Percentiles rank a stretch among this genome's conserved stretches.
These are phyloP conservation scores for Cheilinus undulatus DNA, from an alignment of 2,113 vertebrate genomes.

Conservation along the genomic window DNA sequence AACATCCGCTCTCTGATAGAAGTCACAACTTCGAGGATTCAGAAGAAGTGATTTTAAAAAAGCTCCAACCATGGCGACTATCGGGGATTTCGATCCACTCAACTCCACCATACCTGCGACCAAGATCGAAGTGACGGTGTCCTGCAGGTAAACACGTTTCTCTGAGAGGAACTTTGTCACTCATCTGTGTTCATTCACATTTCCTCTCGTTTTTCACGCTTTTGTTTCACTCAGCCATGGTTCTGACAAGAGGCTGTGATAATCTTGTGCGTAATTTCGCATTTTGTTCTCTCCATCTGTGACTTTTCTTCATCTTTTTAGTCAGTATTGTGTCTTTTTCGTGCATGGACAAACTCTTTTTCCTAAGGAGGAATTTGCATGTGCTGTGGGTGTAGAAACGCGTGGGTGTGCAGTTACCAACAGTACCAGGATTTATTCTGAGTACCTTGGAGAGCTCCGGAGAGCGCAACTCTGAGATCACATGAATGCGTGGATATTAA, in stretches of 20 bases:
- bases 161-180: background rate
- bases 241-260: background rate
- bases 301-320: constrained; percentile 8
- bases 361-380: constrained; percentile 36
- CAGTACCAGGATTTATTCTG: constrained; percentile 63
- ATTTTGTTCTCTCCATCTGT: background rate
- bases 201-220: background rate
- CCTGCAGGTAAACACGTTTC: constrained; percentile 89
- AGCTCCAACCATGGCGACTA: constrained; percentile 86
- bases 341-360: constrained; percentile 24
- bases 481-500: constrained; percentile 35
- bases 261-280: background rate
- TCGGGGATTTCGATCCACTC: constrained; percentile 88
- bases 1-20: background rate
- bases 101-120: constrained; percentile 91
- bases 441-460: constrained; percentile 46
- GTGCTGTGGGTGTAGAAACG: constrained; percentile 66
- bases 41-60: constrained; percentile 36
- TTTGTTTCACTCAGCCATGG: background rate
- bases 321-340: constrained; percentile 13
- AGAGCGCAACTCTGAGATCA: constrained; percentile 55
- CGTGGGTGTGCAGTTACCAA: constrained; percentile 58
- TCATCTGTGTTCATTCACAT: background rate
- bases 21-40: constrained; percentile 44
- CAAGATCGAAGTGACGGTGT: constrained; percentile 94